Base-by-base conservation (phyloP, 92 coral and sea anemone genomes). In the Porites cylindrica region DNA sequence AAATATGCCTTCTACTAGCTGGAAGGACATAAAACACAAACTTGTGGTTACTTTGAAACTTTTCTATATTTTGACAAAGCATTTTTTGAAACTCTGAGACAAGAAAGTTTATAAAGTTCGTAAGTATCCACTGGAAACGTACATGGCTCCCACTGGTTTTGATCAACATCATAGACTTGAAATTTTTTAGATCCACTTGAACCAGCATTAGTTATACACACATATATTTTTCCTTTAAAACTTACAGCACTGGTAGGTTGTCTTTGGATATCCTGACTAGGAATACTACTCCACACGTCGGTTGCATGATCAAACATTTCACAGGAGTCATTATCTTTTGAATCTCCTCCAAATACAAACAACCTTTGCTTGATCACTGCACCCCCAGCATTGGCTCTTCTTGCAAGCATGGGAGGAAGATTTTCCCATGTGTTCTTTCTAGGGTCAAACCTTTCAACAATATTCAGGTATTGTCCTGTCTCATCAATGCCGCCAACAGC, bases 401-500 rank as follows among this genome's bases (percentile, higher is more conserved):
- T 18, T 8, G 52, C 56, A 17, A 47, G 26, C 1, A 14, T 78
- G 0, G 82, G 51, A 78, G 82, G 70, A 16, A 78, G 72, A 29
- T 18, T 7, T 1, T 32, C 32, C 82, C 82, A 78, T 0, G 82
- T 78, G 1, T 78, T 78, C 3, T 61, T 65, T 13, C 54, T 32
- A 3, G 82, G 82, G 6, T 78, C 82, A 61, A 60, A 78, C 19
- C 82, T 54, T 23, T 78, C 82, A 7, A 78, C 82, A 38, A 50
- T 78, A 6, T 61, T 29, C 16, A 78, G 54, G 26, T 1, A 14
- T 1, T 4, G 17, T 24, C 0, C 21, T 4, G 10, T 21, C 11
- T 0, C 0, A 78, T 47, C 2, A 16, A 0, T 0, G 24, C 82
- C 82, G n/a, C 82, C 82, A 26, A 78, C 6, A 32, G 82, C 82